A percentile compares a stretch with the other conserved stretches of the same genome.
Conservation (phyloP, 1,140 invertebrate species). For the Lerema accius region DNA sequence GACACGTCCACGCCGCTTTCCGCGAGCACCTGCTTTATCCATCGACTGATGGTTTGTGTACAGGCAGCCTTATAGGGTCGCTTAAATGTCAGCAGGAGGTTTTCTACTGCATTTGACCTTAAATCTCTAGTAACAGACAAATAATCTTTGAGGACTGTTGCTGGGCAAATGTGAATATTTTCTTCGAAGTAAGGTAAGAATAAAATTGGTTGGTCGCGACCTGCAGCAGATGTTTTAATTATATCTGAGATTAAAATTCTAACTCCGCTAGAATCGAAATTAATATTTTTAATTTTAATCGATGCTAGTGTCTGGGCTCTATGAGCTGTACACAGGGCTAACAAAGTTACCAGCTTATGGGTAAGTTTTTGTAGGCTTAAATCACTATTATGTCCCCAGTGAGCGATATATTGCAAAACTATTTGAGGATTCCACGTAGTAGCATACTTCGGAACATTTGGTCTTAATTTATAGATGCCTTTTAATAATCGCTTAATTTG, state of each 20-base stretch:
- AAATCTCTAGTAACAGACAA: slow-evolving; percentile 1
- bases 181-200: slow-evolving; percentile 40
- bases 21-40: slow-evolving; percentile 43
- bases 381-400: slow-evolving; percentile 27
- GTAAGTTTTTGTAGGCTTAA: slow-evolving; percentile 32
- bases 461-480: slow-evolving; percentile 34
- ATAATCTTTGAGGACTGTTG: slow-evolving; percentile 39
- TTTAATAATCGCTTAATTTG: slow-evolving; percentile 30
- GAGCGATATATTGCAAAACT: slow-evolving; percentile 33
- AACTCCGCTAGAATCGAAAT: background rate
- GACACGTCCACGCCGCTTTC: slow-evolving; percentile 47
- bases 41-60: slow-evolving; percentile 41
- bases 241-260: slow-evolving; percentile 39
- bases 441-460: slow-evolving; percentile 29
- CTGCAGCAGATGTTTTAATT: slow-evolving; percentile 42
- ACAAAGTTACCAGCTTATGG: slow-evolving; percentile 37
- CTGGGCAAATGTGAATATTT: slow-evolving; percentile 43
- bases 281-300: slow-evolving; percentile 38
- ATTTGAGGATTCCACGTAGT: slow-evolving; percentile 36
- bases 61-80: slow-evolving; percentile 35
- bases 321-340: slow-evolving; percentile 50
- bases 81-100: slow-evolving; percentile 38
- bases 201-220: slow-evolving; percentile 37
- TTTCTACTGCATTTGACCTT: background rate
- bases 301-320: slow-evolving; percentile 37